Evolutionary conservation across 1,140 invertebrate genomes (phyloP), one percentile per base, ranked within the genome.

Genomic region (Tetramorium parvispinum): DNA sequence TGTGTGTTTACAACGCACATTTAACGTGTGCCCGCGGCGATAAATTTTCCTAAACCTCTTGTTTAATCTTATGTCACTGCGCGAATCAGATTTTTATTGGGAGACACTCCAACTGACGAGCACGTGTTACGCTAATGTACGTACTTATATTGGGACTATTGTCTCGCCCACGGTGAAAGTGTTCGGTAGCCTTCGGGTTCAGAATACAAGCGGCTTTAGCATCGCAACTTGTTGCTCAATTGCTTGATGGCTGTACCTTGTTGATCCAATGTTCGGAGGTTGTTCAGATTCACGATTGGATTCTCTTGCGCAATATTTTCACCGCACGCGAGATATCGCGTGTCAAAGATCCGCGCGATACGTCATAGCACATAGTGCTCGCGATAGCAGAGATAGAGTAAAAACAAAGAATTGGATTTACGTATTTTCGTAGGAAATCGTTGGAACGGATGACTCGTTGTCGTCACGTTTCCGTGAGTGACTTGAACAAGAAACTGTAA

Each of bases 381-480:
- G 10, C 24, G 24, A 27, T 43, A n/a, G 2, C 13, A 0, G 13
- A 49, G 3, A 11, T 49, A 13, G 16, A 59, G 4, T 5, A 10
- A 59, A 46, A 59, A 18, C n/a, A 40, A 73, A 68, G 79, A 59
- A n/a, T 46, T 21, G 40, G 53, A 59, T 75, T 73, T 59, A 59
- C 40, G 40, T 4, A n/a, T 73, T 83, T 81, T 83, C 53, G 24
- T 16, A 46, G 68, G 13, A 83, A 83, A 75, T 73, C 21, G 40
- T n/a, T 21, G 11, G 18, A 18, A 27, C 32, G 24, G 7, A 68
- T 81, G 68, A 75, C 53, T 73, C 21, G 46, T 32, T 8, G n/a
- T 57, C 24, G 24, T 83, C 51, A 83, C 79, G 68, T 83, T 73
- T 59, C 68, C 37, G 40, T 11, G 51, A 73, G 40, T 59, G 40